phyloP scores from a whole-genome alignment of 1,140 invertebrate genomes.

The Heliconius eleuchia region DNA sequence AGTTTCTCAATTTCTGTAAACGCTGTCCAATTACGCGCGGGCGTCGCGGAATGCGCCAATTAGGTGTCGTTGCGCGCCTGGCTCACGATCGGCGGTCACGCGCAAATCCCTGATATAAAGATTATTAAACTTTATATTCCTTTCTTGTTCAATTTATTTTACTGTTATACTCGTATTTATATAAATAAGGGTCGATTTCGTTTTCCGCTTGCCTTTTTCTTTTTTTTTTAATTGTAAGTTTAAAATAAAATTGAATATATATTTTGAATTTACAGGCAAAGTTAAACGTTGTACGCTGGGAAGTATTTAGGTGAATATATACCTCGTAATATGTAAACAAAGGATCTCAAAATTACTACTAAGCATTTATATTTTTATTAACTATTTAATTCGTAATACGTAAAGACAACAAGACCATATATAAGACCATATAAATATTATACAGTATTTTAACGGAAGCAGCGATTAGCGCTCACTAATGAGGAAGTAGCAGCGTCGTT shows the following conservation, averaged over 20 bases:
- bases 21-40: conserved; percentile 69
- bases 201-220: too few species aligned
- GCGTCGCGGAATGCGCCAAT: conserved; percentile 70
- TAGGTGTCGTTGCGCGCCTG: conserved; percentile 69
- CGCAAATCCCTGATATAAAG: conserved; percentile 50
- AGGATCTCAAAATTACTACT: too few species aligned
- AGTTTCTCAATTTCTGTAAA: conserved; percentile 65
- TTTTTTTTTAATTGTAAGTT: too few species aligned
- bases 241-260: too few species aligned
- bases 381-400: too few species aligned
- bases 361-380: too few species aligned
- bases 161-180: not conserved
- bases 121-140: conserved; percentile 6
- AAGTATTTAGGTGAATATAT: too few species aligned
- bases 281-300: too few species aligned
- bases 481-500: conserved; percentile 54
- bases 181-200: not conserved
- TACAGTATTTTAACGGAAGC: conserved; percentile 48
- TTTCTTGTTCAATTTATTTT: not conserved
- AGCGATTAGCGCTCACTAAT: conserved; percentile 61
- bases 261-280: too few species aligned
- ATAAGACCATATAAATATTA: too few species aligned
- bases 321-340: too few species aligned
- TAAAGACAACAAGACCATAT: too few species aligned
- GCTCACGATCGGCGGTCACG: conserved; percentile 59